phyloP scores from a whole-genome alignment of 2,113 vertebrate genomes.

The Lophochroa leadbeateri region DNA sequence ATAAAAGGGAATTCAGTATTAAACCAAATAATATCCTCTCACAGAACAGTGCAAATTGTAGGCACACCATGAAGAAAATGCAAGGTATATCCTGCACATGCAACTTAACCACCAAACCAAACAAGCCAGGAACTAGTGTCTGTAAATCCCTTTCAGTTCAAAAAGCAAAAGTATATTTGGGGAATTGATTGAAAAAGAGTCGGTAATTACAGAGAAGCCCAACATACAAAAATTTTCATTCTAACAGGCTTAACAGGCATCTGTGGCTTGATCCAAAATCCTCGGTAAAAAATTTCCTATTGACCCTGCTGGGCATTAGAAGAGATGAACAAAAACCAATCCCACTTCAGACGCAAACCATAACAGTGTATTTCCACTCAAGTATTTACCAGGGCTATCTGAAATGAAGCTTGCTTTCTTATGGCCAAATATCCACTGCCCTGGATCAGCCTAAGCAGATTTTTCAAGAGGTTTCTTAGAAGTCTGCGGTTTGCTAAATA shows the following conservation, averaged over 20 bases:
- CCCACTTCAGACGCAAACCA: not conserved
- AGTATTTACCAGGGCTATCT: not conserved
- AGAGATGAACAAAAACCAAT: not conserved
- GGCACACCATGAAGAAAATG: not conserved
- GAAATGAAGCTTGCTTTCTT: not conserved
- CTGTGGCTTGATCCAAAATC: not conserved
- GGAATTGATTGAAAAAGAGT: not conserved
- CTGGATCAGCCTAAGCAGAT: not conserved
- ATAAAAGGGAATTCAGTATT: constrained; percentile 33
- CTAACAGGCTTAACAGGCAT: not conserved
- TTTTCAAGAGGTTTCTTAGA: not conserved
- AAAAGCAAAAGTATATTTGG: not conserved
- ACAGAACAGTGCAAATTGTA: not conserved
- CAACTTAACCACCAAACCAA: not conserved
- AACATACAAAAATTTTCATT: not conserved
- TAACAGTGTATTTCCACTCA: not conserved
- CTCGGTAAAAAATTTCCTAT: not conserved
- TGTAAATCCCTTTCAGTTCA: not conserved
- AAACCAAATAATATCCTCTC: not conserved
- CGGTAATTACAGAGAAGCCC: not conserved
- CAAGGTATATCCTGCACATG: not conserved
- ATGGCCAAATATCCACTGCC: not conserved
- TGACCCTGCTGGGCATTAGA: not conserved
- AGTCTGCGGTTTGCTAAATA: not conserved
- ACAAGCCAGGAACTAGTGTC: not conserved